Evolutionary conservation across 2,797 vertebrate species (phyloP).

Genomic region (Spheniscus humboldti): DNA sequence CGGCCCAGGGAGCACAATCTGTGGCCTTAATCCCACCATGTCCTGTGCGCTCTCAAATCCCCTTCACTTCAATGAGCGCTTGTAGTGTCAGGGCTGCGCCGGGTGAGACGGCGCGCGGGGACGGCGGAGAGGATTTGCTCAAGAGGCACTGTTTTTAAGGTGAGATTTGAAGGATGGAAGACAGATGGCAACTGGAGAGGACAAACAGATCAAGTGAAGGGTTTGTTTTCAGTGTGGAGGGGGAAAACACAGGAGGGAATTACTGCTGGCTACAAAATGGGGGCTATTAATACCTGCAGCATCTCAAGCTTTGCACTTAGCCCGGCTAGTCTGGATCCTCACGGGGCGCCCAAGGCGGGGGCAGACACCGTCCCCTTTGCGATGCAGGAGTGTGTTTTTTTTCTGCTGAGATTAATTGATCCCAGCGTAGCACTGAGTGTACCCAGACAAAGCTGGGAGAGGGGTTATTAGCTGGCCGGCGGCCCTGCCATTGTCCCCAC

Average conservation of each 20-base stretch:
- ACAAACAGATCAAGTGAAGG: slow-evolving; percentile 42
- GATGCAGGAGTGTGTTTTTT: neutral
- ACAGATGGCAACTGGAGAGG: slow-evolving; percentile 60
- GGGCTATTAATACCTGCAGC: slow-evolving; percentile 13
- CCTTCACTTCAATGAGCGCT: slow-evolving; percentile 34
- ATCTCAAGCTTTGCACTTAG: neutral
- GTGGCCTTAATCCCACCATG: slow-evolving; percentile 43
- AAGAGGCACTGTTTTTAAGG: slow-evolving; percentile 47
- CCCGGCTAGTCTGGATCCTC: neutral
- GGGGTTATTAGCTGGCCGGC: neutral
- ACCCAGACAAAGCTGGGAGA: slow-evolving; percentile 16
- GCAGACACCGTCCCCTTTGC: neutral
- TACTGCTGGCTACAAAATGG: neutral
- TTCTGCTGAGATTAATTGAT: neutral
- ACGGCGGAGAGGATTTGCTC: slow-evolving; percentile 40
- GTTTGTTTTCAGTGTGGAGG: slow-evolving; percentile 39
- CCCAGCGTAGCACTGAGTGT: neutral
- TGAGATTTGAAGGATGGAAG: slow-evolving; percentile 60
- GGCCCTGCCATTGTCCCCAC: neutral
- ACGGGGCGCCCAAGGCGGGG: fast-evolving
- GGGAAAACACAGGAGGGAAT: neutral
- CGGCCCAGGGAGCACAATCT: neutral
- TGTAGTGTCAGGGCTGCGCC: neutral
- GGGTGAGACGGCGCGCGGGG: slow-evolving; percentile 17
- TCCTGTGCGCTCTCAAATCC: slow-evolving; percentile 41